Conservation (phyloP, 1,140 invertebrate genomes). For the Panulirus ornatus region DNA sequence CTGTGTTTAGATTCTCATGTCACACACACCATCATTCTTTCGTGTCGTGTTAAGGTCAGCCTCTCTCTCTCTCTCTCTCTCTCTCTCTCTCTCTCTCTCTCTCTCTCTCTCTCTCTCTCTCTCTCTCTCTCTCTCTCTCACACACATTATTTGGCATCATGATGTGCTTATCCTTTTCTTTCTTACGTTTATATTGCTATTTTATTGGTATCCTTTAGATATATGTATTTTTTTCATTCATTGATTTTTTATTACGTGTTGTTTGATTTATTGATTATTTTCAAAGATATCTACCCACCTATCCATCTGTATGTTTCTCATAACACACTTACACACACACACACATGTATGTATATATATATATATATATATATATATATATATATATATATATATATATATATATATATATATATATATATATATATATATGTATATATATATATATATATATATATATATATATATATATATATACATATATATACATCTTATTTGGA, state of each 20-base stretch:
- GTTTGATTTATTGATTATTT: neutral
- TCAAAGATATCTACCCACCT: no score
- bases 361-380: neutral
- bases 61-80: no score
- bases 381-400: neutral
- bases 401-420: neutral
- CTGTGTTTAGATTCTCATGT: no score
- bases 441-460: conserved; percentile 3
- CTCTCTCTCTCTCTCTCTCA: neutral
- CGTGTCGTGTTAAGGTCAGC: no score
- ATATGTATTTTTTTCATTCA: neutral
- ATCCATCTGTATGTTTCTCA: neutral
- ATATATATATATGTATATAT: conserved; percentile 3
- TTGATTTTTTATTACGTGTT: neutral
- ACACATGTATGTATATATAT: neutral
- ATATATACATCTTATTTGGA: neutral
- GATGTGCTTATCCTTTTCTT: no score
- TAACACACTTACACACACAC: neutral
- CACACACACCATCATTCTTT: no score
- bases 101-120: no score
- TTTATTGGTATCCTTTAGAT: no score
- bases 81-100: no score
- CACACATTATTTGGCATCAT: neutral
- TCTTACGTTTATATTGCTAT: no score
- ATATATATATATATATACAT: conserved; percentile 3